Base-by-base conservation (phyloP, 2,888 invertebrate species). In the Pogonocherus hispidulus region DNA sequence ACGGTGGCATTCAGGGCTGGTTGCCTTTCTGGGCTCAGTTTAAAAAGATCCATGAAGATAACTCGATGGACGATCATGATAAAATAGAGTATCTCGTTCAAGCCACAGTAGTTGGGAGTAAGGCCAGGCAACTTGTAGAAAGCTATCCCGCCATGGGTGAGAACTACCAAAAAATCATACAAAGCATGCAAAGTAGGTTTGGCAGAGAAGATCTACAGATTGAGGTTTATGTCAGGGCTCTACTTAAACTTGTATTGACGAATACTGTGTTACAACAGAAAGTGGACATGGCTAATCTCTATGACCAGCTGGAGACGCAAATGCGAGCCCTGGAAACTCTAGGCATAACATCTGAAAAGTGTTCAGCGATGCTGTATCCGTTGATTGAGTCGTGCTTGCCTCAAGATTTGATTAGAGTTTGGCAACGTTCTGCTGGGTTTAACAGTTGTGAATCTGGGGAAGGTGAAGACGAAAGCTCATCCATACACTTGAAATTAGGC, bases 301-400 rank as follows among this genome's bases (percentile, higher is more conserved):
- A 77, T 68, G 79, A 81, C 65, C 69, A 77, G 56, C 54, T 81
- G 5, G 77, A 80, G 37, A 70, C 74, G 11, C 79, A 80, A 23
- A 59, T 80, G 20, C 56, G 78, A 19, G 76, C 78, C n/a, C 69
- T 79, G 14, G 77, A 77, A 55, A 72, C 74, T 9, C 62, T 79
- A 20, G 75, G 73, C 8, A 69, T 78, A 41, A 76, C 79, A 9
- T 62, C 71, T 3, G 74, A 78, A 6, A 79, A 73, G 64, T 79
- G 70, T 64, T 74, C 77, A 5, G 73, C 76, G 2, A 78, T 78
- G 70, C 51, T 79, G 14, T 80, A 74, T 62, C 81, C 80, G 0
- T 62, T 81, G 5, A 77, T 79, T 16, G 80, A 79, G 57, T 79
- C 78, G 0, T 71, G 73, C 47, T 54, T 80, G n/a, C 80, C 79